These are phyloP conservation scores for Plestiodon gilberti DNA, from an alignment of 2,113 vertebrate species.

Conservation along the genomic window DNA sequence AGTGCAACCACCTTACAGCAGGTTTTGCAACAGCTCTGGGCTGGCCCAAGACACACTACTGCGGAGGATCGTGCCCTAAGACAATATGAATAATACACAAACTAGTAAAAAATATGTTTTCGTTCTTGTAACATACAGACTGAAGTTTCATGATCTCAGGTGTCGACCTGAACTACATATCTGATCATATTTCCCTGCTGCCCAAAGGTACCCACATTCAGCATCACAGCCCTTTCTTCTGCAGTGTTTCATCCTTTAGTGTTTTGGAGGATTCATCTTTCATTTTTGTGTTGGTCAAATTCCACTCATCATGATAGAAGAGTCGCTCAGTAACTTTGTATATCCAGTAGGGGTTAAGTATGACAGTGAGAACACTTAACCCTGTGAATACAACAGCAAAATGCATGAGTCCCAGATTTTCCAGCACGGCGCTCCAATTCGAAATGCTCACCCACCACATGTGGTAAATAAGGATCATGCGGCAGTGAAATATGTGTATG, in stretches of 20 bases:
- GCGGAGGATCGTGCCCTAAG: background rate
- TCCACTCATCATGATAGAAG: slow-evolving; percentile 91
- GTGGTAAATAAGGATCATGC: slow-evolving; percentile 95
- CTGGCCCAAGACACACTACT: no score
- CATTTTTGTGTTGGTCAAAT: slow-evolving; percentile 77
- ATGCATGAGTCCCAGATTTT: slow-evolving; percentile 70
- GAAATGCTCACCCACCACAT: slow-evolving; percentile 91
- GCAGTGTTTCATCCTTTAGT: slow-evolving; percentile 51
- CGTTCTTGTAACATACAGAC: slow-evolving; percentile 18
- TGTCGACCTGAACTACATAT: background rate
- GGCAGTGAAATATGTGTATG: slow-evolving; percentile 97
- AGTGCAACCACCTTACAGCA: no score
- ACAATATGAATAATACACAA: background rate
- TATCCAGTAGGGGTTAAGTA: slow-evolving; percentile 95
- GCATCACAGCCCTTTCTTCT: slow-evolving; percentile 68
- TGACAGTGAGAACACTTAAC: slow-evolving; percentile 84
- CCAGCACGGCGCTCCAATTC: slow-evolving; percentile 79
- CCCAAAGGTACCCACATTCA: background rate
- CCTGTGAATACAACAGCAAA: slow-evolving; percentile 81
- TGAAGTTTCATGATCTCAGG: background rate
- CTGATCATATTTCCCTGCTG: accelerated
- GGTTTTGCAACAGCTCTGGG: no score
- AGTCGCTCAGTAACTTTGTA: slow-evolving; percentile 97
- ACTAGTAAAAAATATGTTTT: slow-evolving; percentile 1
- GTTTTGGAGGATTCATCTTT: slow-evolving; percentile 45